phyloP scores from a whole-genome alignment of 2,797 vertebrate genomes.

The Catamblyrhynchus diadema region DNA sequence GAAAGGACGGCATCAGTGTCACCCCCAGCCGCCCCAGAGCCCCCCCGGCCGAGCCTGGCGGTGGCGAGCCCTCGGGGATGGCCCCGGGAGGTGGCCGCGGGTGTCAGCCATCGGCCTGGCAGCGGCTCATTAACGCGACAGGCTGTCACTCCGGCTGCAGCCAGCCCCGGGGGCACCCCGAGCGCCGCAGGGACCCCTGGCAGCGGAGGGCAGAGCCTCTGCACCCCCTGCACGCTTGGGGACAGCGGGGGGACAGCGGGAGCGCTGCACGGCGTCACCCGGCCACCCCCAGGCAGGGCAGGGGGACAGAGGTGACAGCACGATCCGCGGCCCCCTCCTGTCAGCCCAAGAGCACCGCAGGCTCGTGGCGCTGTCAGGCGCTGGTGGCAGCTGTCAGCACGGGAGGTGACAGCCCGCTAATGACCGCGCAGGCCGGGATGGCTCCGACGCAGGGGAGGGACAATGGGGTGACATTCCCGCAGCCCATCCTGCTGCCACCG shows the following conservation, averaged over 20 bases:
- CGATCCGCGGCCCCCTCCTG: background rate
- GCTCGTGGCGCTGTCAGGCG: background rate
- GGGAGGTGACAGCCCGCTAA: background rate
- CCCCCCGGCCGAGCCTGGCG: fast-evolving
- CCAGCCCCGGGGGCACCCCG: background rate
- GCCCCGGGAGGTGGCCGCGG: background rate
- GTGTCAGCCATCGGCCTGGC: background rate
- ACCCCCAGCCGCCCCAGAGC: too few species aligned
- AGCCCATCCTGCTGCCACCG: conserved; percentile 4
- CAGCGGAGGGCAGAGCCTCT: background rate
- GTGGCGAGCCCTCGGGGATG: background rate
- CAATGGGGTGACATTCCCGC: background rate
- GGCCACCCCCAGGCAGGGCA: fast-evolving
- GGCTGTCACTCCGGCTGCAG: conserved; percentile 33
- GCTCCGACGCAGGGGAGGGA: background rate
- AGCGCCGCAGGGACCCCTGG: background rate
- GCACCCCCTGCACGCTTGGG: too few species aligned
- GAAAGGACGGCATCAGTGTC: background rate
- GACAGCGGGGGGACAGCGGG: background rate
- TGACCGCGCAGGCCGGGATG: background rate
- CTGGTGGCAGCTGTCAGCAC: background rate
- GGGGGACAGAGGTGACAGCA: background rate
- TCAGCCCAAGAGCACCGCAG: background rate
- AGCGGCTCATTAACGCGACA: background rate
- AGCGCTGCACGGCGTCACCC: background rate